Base-by-base conservation (phyloP, 2,888 invertebrate genomes). In the Gastrophysa polygoni region DNA sequence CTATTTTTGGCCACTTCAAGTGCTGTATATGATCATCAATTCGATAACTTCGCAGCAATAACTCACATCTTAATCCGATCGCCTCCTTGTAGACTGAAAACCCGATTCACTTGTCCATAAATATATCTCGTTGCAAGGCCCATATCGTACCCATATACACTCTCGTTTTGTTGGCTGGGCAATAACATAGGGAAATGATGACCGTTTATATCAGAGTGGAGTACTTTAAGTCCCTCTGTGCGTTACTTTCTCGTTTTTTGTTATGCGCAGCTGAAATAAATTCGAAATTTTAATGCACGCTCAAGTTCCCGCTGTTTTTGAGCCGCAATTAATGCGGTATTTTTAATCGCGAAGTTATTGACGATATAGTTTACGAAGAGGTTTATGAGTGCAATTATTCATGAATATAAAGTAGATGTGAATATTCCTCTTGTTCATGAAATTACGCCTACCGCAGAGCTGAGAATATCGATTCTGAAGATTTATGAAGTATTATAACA, bases 181-280 rank as follows among this genome's bases (percentile, higher is more conserved):
- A 66, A 71, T 72, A 72, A 72, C 54, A 57, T 68, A 29, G 57
- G 51, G 63, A 66, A 72, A 64, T 69, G 68, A 72, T 68, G 71
- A 58, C 52, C 57, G 63, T 49, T 57, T 67, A 69, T 71, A 72
- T 60, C 67, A 65, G 69, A 69, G 66, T 68, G 64, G 66, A 55
- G 66, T 63, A 67, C 63, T 68, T 71, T 69, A 50, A 63, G 56
- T 54, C 28, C 59, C 56, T 62, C n/a, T n/a, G 71, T 71, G 64
- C 68, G 66, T 61, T 69, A 69, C 67, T 63, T 63, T 65, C 57
- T 62, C n/a, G n/a, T 62, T 59, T 55, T 60, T 57, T 59, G 47
- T 55, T 28, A 17, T 49, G 18, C 48, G 24, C 48, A 57, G 57
- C 21, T 54, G 46, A 58, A 57, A 67, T 64, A 66, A 66, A 66